These are phyloP conservation scores for Ceratina japonica DNA, from an alignment of 1,140 invertebrate species.

Conservation along the genomic window DNA sequence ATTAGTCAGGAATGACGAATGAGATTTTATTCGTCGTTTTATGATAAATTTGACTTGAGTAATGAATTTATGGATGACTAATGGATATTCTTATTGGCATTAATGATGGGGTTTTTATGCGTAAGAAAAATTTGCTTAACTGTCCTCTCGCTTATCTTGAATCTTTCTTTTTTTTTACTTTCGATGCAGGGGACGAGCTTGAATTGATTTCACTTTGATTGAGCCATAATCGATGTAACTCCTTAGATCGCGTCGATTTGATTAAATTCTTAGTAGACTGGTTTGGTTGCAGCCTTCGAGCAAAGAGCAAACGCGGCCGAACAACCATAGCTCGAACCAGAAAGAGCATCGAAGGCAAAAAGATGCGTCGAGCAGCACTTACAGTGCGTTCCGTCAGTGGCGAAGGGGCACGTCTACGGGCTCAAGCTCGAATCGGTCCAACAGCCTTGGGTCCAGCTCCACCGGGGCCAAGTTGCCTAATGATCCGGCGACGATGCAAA, in stretches of 20 bases:
- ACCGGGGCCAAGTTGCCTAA: slow-evolving; percentile 47
- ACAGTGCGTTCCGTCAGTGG: slow-evolving; percentile 72
- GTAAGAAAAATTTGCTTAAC: neutral
- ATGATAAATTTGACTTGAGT: too few relatives aligned
- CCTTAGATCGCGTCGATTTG: slow-evolving; percentile 24
- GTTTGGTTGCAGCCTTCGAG: slow-evolving; percentile 67
- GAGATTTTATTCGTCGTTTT: too few relatives aligned
- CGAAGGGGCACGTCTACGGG: slow-evolving; percentile 64
- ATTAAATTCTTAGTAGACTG: slow-evolving; percentile 66
- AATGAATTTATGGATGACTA: neutral
- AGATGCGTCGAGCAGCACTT: slow-evolving; percentile 58
- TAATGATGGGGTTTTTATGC: neutral
- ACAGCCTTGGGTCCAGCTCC: slow-evolving; percentile 51
- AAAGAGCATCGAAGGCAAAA: slow-evolving; percentile 57
- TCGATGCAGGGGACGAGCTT: too few relatives aligned
- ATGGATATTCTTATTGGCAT: neutral
- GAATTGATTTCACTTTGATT: too few relatives aligned
- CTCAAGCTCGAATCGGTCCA: slow-evolving; percentile 54
- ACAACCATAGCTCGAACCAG: slow-evolving; percentile 46
- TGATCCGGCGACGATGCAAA: slow-evolving; percentile 57
- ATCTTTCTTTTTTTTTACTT: too few relatives aligned
- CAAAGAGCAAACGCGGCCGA: slow-evolving; percentile 59
- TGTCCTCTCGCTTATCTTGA: too few relatives aligned
- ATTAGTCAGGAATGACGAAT: too few relatives aligned
- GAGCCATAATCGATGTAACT: too few relatives aligned